Evolutionary conservation across 2,888 invertebrate genomes (phyloP).

Genomic region (Tetragonisca angustula): DNA sequence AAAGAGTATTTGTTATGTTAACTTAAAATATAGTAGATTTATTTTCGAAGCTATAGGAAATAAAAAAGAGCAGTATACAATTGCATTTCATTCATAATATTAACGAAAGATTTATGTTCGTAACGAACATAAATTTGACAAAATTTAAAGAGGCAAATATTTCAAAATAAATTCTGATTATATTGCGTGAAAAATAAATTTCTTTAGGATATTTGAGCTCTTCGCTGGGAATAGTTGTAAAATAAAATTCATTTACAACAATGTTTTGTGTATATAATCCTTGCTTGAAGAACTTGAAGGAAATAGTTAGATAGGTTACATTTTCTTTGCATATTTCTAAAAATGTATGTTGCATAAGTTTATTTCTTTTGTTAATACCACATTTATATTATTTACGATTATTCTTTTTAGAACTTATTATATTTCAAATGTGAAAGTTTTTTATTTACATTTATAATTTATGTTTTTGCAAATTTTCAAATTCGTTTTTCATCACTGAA

Average conservation of each 20-base stretch:
- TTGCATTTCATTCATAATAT: constrained; percentile 35
- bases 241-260: constrained; percentile 3
- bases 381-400: neutral
- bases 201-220: constrained; percentile 33
- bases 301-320: neutral
- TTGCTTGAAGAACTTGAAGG: neutral
- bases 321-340: constrained; percentile 8
- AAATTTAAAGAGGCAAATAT: constrained; percentile 44
- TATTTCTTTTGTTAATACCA: neutral
- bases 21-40: constrained; percentile 24
- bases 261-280: neutral
- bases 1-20: constrained; percentile 17
- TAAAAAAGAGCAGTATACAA: constrained; percentile 4
- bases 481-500: neutral
- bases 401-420: neutral
- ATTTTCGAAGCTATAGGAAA: constrained; percentile 23
- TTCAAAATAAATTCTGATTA: constrained; percentile 64
- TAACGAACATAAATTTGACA: constrained; percentile 15
- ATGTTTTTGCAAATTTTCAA: neutral
- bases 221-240: constrained; percentile 15
- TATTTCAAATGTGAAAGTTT: neutral
- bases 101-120: constrained; percentile 29
- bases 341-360: neutral
- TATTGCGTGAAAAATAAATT: constrained; percentile 37
- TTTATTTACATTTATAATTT: neutral